Evolutionary conservation across 2,888 invertebrate genomes (phyloP).

Genomic region (Dicranocentrus wangi): DNA sequence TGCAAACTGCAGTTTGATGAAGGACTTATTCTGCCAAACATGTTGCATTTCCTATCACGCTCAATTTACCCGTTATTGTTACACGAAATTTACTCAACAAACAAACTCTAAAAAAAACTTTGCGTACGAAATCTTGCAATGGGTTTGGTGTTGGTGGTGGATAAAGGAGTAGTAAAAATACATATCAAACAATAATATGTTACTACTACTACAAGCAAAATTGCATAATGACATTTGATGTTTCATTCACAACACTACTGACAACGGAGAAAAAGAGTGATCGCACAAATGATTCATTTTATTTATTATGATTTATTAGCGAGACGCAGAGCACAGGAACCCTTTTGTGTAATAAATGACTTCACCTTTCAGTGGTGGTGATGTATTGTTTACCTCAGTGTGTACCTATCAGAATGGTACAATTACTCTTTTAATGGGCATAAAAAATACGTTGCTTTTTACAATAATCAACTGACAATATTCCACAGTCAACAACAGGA

Average conservation of each 20-base stretch:
- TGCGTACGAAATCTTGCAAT: background rate
- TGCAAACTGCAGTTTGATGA: no score
- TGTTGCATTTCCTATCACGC: constrained; percentile 41
- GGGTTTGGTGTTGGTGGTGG: background rate
- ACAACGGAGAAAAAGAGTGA: background rate
- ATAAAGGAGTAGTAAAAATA: background rate
- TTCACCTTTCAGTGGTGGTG: background rate
- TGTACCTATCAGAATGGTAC: background rate
- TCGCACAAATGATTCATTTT: background rate
- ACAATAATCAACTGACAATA: no score
- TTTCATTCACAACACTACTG: background rate
- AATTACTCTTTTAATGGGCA: constrained; percentile 1
- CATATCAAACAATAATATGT: background rate
- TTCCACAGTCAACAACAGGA: no score
- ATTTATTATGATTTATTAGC: background rate
- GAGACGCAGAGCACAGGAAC: background rate
- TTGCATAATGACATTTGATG: background rate
- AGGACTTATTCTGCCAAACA: background rate
- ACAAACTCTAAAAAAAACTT: background rate
- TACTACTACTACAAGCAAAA: no score
- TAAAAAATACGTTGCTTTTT: no score
- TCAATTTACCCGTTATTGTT: constrained; percentile 35
- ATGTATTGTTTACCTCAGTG: background rate
- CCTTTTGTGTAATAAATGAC: background rate
- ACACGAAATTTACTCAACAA: background rate